Evolutionary conservation across 1,140 invertebrate species (phyloP).

Genomic region (Nasonia giraulti): DNA sequence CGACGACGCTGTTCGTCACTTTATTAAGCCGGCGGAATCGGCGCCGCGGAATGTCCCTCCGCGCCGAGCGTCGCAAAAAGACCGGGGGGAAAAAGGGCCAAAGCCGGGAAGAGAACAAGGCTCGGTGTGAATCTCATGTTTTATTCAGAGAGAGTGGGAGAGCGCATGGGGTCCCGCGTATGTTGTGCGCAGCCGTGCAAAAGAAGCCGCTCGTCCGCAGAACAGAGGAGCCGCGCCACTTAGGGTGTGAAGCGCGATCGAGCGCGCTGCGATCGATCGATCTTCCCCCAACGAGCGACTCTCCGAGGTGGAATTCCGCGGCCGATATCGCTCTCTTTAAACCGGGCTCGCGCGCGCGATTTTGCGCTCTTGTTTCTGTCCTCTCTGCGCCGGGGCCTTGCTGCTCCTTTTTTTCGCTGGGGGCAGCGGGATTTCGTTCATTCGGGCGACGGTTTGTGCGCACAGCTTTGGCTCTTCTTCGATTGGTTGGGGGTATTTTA

Average conservation of each 20-base stretch:
- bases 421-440: background rate
- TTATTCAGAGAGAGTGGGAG: constrained; percentile 65
- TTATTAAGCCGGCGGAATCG: background rate
- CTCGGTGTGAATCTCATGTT: constrained; percentile 73
- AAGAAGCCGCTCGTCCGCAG: constrained; percentile 47
- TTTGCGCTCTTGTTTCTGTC: constrained; percentile 1
- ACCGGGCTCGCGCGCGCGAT: background rate
- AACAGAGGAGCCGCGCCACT: constrained; percentile 70
- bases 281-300: background rate
- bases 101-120: background rate
- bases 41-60: background rate
- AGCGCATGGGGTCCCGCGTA: constrained; percentile 51
- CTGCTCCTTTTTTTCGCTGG: background rate
- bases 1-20: background rate
- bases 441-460: background rate
- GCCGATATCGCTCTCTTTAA: constrained; percentile 17
- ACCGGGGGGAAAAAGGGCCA: background rate
- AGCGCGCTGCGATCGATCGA: constrained; percentile 41
- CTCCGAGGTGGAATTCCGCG: constrained; percentile 2
- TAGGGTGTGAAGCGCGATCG: constrained; percentile 70
- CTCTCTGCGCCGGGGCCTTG: background rate
- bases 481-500: background rate
- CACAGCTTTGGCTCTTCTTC: background rate
- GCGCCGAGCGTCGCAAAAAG: background rate
- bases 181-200: constrained; percentile 50